Evolutionary conservation across 2,797 vertebrate species (phyloP), one percentile per base, ranked within the genome.

Genomic region (Lagodon rhomboides): DNA sequence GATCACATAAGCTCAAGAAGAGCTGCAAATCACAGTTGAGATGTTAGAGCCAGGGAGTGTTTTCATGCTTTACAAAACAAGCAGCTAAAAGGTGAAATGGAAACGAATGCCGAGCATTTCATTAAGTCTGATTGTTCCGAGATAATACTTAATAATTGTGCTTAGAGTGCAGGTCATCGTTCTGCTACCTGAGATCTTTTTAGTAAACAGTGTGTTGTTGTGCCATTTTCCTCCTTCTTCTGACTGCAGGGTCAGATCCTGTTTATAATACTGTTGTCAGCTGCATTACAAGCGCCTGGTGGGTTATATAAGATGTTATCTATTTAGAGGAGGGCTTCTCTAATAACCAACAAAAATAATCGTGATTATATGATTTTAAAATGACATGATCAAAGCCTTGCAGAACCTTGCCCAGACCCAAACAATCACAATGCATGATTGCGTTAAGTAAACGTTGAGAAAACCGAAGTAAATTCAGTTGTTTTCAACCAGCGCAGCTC

Each of bases 401-500:
- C 62, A 69, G 43, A 75, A 67, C 75, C 61, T 60, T 68, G 71
- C 80, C 77, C 54, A 27, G 1, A 66, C 50, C 47, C 58, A 80
- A 85, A 89, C 79, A 73, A 75, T 71, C 71, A 58, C 67, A 65
- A 69, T 67, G 85, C 73, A 80, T 75, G 80, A 86, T 77, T 68
- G 49, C 58, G 30, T 77, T 77, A 69, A 51, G 68, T 75, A 56
- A 82, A 75, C 54, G 78, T 79, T 80, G 75, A 82, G 71, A 58
- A 81, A 65, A 77, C 77, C 74, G 71, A 78, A 89, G 79, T 56
- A 55, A 75, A 87, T 78, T 85, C 79, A 68, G 43, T 78, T 65
- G 75, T 80, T 85, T 80, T 84, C 73, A 77, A 13, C 68, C 7
- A 16, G 53, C 84, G 44, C 89, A 87, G 85, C 68, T 1, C 85